These are phyloP conservation scores for Drosophila neotestacea DNA, from an alignment of 2,888 invertebrate species.

Conservation along the genomic window DNA sequence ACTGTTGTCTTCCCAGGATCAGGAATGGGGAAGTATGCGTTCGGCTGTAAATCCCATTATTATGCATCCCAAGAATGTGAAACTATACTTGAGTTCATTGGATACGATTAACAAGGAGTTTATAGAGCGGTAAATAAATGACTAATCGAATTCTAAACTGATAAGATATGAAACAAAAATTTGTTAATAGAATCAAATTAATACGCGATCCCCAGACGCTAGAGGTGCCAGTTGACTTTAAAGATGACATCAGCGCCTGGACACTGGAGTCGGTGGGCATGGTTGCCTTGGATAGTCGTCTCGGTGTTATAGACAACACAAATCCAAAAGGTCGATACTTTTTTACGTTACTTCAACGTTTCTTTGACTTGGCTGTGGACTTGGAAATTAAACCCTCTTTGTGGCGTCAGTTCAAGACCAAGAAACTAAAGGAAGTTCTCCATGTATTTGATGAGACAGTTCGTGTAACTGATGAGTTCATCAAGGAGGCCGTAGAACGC, in stretches of 20 bases:
- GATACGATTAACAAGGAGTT: slow-evolving; percentile 85
- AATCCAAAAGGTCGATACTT: slow-evolving; percentile 55
- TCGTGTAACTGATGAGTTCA: slow-evolving; percentile 63
- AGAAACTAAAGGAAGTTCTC: slow-evolving; percentile 53
- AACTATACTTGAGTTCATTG: slow-evolving; percentile 85
- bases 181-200: slow-evolving; percentile 72
- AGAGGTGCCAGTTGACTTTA: slow-evolving; percentile 85
- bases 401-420: slow-evolving; percentile 70
- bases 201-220: slow-evolving; percentile 73
- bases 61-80: slow-evolving; percentile 87
- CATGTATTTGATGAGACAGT: slow-evolving; percentile 46
- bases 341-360: slow-evolving; percentile 27
- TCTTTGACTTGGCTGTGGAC: slow-evolving; percentile 65
- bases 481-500: slow-evolving; percentile 78
- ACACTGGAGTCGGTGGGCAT: slow-evolving; percentile 86
- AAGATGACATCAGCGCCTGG: slow-evolving; percentile 87
- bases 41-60: slow-evolving; percentile 88
- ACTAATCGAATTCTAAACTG: no score
- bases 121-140: slow-evolving; percentile 45
- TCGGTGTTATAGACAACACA: slow-evolving; percentile 62
- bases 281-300: slow-evolving; percentile 82
- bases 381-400: slow-evolving; percentile 71
- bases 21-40: slow-evolving; percentile 88
- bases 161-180: no score
- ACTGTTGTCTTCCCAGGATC: slow-evolving; percentile 53